phyloP scores from a whole-genome alignment of 2,113 vertebrate genomes.

The Delphinus delphis region DNA sequence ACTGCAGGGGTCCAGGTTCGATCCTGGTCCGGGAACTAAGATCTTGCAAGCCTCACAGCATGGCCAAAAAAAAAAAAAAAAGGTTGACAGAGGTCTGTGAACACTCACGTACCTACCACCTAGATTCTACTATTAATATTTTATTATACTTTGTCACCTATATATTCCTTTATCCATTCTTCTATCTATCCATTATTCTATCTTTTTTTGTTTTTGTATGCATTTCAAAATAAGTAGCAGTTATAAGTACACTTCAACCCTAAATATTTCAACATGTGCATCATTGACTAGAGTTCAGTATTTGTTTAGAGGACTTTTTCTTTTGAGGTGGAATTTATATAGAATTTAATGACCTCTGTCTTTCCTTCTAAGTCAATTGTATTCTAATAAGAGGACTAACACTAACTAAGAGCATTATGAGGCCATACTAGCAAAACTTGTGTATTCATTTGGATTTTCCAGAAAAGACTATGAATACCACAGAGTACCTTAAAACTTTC shows the following conservation, averaged over 20 bases:
- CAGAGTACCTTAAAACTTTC: background rate
- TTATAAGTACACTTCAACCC: background rate
- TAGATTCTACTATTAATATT: background rate
- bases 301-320: background rate
- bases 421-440: background rate
- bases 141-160: background rate
- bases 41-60: background rate
- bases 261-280: background rate
- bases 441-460: slow-evolving; percentile 1
- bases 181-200: background rate
- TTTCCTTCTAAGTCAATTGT: background rate
- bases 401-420: background rate
- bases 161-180: background rate
- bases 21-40: background rate
- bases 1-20: background rate
- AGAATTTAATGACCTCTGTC: background rate
- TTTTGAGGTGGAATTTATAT: slow-evolving; percentile 14
- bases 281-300: background rate
- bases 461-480: slow-evolving; percentile 8
- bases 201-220: background rate
- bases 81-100: background rate
- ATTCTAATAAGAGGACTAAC: background rate
- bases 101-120: background rate
- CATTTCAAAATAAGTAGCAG: background rate
- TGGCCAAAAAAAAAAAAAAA: background rate